Evolutionary conservation across 1,140 invertebrate genomes (phyloP), one percentile per base, ranked within the genome.

Genomic region (Calosoma granatense): DNA sequence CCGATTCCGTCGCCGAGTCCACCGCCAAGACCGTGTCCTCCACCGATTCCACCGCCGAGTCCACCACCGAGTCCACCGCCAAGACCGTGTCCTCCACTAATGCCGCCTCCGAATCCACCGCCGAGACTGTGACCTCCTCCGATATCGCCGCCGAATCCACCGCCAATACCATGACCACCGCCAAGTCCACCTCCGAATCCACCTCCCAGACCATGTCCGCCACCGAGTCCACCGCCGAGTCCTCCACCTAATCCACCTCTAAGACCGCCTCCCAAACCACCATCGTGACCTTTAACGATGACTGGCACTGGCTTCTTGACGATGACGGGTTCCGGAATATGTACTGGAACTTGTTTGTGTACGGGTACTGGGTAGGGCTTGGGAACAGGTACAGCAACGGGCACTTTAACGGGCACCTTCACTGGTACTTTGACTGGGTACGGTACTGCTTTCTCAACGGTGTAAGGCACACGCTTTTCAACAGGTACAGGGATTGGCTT

Each of bases 281-380:
- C 60, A 53, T 64, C 61, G 55, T 68, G 64, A 20, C 59, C 63
- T 56, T 64, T 64, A 11, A 78, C 61, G 22, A 67, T 66, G 17
- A 82, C 75, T n/a, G 79, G 79, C n/a, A 81, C 77, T 23, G 78
- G 76, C 58, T 79, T 78, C 53, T 81, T 79, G 2, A 83, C 70
- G 57, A 77, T 72, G 14, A 77, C 65, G 62, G 72, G 55, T 65
- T 72, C 73, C 56, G 67, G 75, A 57, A 68, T 51, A 65, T 72
- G 56, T 62, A 76, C 67, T 67, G 70, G 64, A 14, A 70, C 65
- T 22, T 70, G 63, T 47, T 67, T 68, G 61, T 64, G 58, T 9
- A 72, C 68, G 26, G 66, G 63, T 19, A 69, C 65, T 51, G 70
- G 70, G 58, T 70, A 69, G 12, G 64, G 62, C 1, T 72, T 70